Evolutionary conservation across 2,888 invertebrate species (phyloP).

Genomic region (Cristatella mucedo): DNA sequence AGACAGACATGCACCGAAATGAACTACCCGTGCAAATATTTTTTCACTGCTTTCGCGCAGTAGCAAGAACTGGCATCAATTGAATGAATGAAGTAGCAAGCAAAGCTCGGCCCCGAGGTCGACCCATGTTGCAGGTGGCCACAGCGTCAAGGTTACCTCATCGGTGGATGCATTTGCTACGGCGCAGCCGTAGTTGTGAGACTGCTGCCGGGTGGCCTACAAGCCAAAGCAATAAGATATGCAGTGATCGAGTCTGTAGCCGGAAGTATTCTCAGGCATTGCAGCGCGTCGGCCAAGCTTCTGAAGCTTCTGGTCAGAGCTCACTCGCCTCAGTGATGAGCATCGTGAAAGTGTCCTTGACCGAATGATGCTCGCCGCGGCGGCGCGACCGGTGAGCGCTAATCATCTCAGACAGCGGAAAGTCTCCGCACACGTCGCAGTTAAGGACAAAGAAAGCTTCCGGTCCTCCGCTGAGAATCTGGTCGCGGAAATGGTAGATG

Average conservation of each 20-base stretch:
- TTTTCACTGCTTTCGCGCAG: too few relatives aligned
- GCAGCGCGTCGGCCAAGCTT: too few relatives aligned
- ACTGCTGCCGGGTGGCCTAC: slow-evolving; percentile 81
- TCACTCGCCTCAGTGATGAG: slow-evolving; percentile 51
- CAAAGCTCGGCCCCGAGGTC: too few relatives aligned
- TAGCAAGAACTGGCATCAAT: too few relatives aligned
- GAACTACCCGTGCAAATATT: too few relatives aligned
- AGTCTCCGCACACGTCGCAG: slow-evolving; percentile 92
- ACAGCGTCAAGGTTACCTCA: slow-evolving; percentile 50
- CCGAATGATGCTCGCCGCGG: slow-evolving; percentile 6
- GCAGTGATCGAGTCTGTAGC: too few relatives aligned
- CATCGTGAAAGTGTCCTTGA: slow-evolving; percentile 49
- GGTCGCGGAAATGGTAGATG: slow-evolving; percentile 87
- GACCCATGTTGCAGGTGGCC: too few relatives aligned
- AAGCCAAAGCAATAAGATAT: slow-evolving; percentile 12
- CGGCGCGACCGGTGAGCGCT: slow-evolving; percentile 25
- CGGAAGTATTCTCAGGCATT: too few relatives aligned
- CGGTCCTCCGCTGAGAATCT: slow-evolving; percentile 69
- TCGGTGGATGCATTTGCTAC: slow-evolving; percentile 58
- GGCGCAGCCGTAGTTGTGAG: slow-evolving; percentile 83
- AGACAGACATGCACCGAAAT: too few relatives aligned
- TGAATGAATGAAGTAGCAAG: too few relatives aligned
- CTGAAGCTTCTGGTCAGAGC: slow-evolving; percentile 53
- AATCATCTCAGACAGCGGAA: slow-evolving; percentile 66
- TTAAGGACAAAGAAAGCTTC: slow-evolving; percentile 83